These are phyloP conservation scores for Meteorus sp. DNA, from an alignment of 1,140 invertebrate genomes.

Conservation along the genomic window DNA sequence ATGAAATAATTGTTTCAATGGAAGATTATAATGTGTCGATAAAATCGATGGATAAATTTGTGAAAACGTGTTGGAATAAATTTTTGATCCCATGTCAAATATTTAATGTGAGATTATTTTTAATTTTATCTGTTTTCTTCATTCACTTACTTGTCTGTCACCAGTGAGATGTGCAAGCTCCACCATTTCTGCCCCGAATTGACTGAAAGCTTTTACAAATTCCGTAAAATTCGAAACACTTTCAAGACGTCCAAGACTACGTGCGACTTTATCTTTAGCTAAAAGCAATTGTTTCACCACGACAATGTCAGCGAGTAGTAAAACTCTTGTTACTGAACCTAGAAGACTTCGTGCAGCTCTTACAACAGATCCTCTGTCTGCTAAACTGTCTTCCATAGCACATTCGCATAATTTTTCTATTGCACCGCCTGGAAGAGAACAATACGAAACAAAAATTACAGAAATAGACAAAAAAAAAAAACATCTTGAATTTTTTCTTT, in stretches of 20 bases:
- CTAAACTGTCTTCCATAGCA: slow-evolving; percentile 67
- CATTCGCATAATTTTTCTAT: slow-evolving; percentile 89
- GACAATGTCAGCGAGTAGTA: slow-evolving; percentile 98
- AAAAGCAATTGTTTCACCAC: slow-evolving; percentile 95
- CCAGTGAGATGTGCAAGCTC: slow-evolving; percentile 93
- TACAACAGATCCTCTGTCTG: slow-evolving; percentile 78
- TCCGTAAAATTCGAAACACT: slow-evolving; percentile 96
- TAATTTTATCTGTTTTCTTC: too few species aligned
- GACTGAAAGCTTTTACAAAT: slow-evolving; percentile 97
- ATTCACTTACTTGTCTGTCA: slow-evolving; percentile 58
- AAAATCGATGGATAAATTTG: too few species aligned
- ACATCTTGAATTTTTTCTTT: background rate
- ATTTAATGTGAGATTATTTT: too few species aligned
- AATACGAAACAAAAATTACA: background rate
- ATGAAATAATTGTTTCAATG: too few species aligned
- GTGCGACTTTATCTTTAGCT: slow-evolving; percentile 93
- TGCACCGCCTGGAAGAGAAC: slow-evolving; percentile 70
- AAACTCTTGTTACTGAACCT: slow-evolving; percentile 91
- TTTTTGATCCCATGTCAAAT: too few species aligned
- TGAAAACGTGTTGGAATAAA: too few species aligned
- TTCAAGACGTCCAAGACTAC: slow-evolving; percentile 84
- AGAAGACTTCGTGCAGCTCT: slow-evolving; percentile 90
- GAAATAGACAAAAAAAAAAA: background rate
- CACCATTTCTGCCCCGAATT: slow-evolving; percentile 98
- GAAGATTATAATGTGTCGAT: too few species aligned